Evolutionary conservation across 2,113 vertebrate genomes (phyloP).

Genomic region (Gulo gulo): DNA sequence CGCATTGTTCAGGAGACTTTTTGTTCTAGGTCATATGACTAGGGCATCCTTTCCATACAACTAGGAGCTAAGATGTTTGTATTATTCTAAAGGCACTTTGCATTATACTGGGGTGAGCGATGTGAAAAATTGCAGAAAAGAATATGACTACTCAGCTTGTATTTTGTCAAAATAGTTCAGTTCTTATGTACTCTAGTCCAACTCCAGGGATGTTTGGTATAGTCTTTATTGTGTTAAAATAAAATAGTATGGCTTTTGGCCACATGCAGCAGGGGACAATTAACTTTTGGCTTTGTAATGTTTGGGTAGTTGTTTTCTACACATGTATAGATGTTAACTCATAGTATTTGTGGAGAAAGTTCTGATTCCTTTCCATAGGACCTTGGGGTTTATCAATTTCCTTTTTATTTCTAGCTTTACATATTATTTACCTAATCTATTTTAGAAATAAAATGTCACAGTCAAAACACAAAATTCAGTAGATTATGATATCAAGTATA

Average conservation of each 20-base stretch:
- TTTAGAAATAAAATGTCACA: constrained; percentile 46
- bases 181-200: neutral
- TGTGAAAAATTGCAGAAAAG: neutral
- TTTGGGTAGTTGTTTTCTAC: neutral
- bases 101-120: neutral
- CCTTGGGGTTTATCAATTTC: neutral
- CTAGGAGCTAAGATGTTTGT: neutral
- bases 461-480: constrained; percentile 51
- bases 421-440: constrained; percentile 20
- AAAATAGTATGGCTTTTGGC: constrained; percentile 44
- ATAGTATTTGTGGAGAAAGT: constrained; percentile 20
- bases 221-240: constrained; percentile 41
- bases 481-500: constrained; percentile 14
- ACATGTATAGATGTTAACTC: neutral
- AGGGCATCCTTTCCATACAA: neutral
- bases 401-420: constrained; percentile 41
- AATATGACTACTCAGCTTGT: neutral
- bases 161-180: constrained; percentile 46
- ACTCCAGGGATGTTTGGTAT: constrained; percentile 15
- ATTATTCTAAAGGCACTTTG: neutral
- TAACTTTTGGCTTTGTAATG: constrained; percentile 40
- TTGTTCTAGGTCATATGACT: neutral
- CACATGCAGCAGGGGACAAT: neutral
- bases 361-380: constrained; percentile 9
- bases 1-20: neutral